Evolutionary conservation across 2,113 vertebrate species (phyloP).

Genomic region (Desmodus rotundus): DNA sequence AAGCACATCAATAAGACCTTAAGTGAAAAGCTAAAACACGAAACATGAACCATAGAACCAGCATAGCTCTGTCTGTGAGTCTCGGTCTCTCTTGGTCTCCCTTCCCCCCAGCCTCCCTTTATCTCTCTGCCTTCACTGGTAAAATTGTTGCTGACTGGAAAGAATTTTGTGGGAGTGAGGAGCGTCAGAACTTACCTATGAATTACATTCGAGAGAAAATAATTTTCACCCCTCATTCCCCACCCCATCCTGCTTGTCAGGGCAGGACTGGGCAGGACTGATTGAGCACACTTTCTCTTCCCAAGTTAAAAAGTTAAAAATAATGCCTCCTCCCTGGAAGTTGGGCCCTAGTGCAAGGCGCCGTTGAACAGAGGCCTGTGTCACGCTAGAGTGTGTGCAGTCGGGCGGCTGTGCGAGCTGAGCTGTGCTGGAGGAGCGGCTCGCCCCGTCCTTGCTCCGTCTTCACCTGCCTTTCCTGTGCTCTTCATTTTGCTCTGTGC

Average conservation of each 20-base stretch:
- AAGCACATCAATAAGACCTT: background rate
- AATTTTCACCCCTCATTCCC: background rate
- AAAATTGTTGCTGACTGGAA: background rate
- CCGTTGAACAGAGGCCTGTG: background rate
- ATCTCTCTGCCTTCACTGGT: background rate
- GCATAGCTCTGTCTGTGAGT: background rate
- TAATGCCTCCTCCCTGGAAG: background rate
- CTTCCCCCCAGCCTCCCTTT: background rate
- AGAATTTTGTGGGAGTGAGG: background rate
- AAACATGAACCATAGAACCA: background rate
- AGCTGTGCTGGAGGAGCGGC: background rate
- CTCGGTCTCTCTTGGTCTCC: no score
- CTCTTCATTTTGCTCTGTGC: background rate
- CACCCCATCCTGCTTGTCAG: background rate
- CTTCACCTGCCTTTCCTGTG: background rate
- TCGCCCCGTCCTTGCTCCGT: background rate
- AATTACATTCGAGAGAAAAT: background rate
- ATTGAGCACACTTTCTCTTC: background rate
- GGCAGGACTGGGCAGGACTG: background rate
- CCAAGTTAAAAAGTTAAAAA: background rate
- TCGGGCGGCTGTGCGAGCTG: accelerated
- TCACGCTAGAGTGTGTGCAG: accelerated
- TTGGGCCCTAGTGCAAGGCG: background rate
- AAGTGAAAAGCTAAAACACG: background rate
- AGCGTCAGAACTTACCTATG: background rate